Conservation (phyloP, 2,888 invertebrate species). For the Coelinius sp. region DNA sequence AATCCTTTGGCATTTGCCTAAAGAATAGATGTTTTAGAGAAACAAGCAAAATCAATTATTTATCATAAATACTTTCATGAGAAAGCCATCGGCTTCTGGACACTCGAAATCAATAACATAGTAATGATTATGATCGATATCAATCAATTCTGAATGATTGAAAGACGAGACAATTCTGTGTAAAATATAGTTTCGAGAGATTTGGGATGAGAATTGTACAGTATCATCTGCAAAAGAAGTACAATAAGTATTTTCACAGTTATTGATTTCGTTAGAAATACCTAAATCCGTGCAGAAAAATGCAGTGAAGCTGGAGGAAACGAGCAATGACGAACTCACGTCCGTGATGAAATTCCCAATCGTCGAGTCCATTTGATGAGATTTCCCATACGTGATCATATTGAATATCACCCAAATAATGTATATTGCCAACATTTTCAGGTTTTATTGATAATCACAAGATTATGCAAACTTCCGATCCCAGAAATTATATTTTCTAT, state of each 20-base stretch:
- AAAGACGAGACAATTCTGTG: slow-evolving; percentile 44
- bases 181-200: slow-evolving; percentile 51
- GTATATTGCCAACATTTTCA: slow-evolving; percentile 12
- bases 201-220: slow-evolving; percentile 48
- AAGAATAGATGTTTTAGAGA: background rate
- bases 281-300: slow-evolving; percentile 53
- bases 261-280: slow-evolving; percentile 33
- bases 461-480: background rate
- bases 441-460: background rate
- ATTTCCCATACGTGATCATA: slow-evolving; percentile 11
- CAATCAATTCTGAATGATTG: slow-evolving; percentile 42
- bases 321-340: slow-evolving; percentile 44
- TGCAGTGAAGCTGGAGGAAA: slow-evolving; percentile 50
- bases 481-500: too few relatives aligned
- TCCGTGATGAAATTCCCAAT: slow-evolving; percentile 49
- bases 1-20: slow-evolving; percentile 56
- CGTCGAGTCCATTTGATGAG: slow-evolving; percentile 41
- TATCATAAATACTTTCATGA: slow-evolving; percentile 56
- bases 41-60: too few relatives aligned
- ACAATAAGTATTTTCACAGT: background rate
- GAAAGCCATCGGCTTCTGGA: slow-evolving; percentile 47
- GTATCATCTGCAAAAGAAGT: slow-evolving; percentile 48
- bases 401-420: slow-evolving; percentile 25
- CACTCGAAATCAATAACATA: slow-evolving; percentile 59
- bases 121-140: slow-evolving; percentile 46